Evolutionary conservation across 2,797 vertebrate species (phyloP), one percentile per base, ranked within the genome.

Genomic region (Florisuga fusca): DNA sequence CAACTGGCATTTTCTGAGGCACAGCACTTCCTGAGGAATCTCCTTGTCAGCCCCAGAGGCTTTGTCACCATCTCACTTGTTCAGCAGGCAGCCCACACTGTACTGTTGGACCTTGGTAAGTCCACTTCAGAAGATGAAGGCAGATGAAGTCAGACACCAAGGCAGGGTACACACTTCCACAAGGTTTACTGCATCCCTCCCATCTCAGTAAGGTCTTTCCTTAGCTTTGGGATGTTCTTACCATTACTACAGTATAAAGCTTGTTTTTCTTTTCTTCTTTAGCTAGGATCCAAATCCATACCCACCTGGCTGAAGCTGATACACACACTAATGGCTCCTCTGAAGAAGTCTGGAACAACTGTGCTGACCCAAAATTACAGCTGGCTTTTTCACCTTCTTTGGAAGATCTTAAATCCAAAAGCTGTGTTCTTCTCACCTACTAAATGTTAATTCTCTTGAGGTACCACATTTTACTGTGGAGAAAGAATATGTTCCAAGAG

Each of bases 1-100:
- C 85, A 93, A 75, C 6, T 86, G 84, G 77, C 88, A 91, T 91
- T 95, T 96, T 89, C 75, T 63, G 55, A 89, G 72, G 69, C 73
- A 90, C 0, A 0, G 19, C 18, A 51, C 36, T 87, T 41, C 75
- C 41, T 2, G 0, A 36, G 34, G 53, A 31, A 84, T 48, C 62
- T 92, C 75, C 58, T 27, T 51, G 17, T 34, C 58, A 86, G 48
- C 27, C 10, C 41, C 8, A 85, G 61, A 41, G 36, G 13, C 25
- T 64, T 34, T 66, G 20, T 19, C 75, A 80, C 33, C 53, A 80
- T 31, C 29, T n/a, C 18, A 6, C 7, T 27, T 36, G 50, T 87
- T n/a, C 6, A 2, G 41, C 45, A 57, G 53, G n/a, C 80, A 84
- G 36, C 6, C 23, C 12, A 2, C 7, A 22, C 66, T 51, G 6